Conservation (phyloP, 2,113 vertebrate genomes). For the Tetrax tetrax region DNA sequence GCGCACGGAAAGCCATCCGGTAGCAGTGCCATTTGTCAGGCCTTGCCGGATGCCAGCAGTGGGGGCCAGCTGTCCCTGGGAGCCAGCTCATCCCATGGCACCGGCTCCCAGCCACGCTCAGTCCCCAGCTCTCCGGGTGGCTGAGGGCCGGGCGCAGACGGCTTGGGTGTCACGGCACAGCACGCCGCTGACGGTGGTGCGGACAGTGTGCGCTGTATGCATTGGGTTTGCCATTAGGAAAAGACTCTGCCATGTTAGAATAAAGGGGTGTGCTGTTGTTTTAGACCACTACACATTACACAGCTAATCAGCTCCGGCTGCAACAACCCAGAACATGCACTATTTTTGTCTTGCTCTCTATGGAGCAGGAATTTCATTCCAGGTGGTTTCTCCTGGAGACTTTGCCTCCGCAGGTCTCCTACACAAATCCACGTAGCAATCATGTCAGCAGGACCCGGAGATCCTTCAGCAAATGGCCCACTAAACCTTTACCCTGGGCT, state of each 20-base stretch:
- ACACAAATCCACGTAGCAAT: neutral
- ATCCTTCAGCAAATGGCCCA: neutral
- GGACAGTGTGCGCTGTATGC: neutral
- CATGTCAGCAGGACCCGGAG: neutral
- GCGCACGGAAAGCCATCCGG: fast-evolving
- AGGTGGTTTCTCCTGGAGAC: neutral
- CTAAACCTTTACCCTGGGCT: neutral
- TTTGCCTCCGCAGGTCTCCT: neutral
- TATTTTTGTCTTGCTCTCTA: neutral
- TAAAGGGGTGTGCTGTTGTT: neutral
- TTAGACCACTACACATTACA: neutral
- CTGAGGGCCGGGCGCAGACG: neutral
- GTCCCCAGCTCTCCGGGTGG: neutral
- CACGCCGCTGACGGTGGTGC: neutral
- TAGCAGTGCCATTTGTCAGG: neutral
- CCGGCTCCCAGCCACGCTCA: fast-evolving
- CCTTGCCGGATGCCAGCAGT: neutral
- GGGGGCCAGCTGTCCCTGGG: neutral
- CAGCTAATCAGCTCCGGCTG: neutral
- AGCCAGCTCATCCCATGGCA: neutral
- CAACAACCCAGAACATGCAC: neutral
- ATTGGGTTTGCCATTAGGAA: neutral
- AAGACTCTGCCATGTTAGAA: neutral
- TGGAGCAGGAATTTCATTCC: neutral
- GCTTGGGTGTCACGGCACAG: neutral